Evolutionary conservation across 2,113 vertebrate species (phyloP).

Genomic region (Phainopepla nitens): DNA sequence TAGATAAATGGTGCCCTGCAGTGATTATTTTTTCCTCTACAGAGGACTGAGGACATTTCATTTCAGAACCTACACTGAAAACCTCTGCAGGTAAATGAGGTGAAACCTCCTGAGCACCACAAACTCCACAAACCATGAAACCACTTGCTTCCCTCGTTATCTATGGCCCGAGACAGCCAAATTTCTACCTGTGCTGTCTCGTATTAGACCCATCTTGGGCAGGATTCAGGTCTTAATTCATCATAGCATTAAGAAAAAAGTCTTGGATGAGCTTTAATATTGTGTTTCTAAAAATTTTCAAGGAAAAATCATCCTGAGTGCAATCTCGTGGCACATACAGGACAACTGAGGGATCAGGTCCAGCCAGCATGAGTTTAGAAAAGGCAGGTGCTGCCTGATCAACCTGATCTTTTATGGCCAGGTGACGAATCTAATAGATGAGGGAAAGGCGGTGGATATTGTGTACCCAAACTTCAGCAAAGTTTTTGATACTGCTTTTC

Average conservation of each 20-base stretch:
- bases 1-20: not conserved
- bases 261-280: not conserved
- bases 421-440: not conserved
- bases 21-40: not conserved
- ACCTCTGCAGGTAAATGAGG: not conserved
- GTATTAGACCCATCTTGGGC: rapidly evolving
- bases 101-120: not conserved
- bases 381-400: not conserved
- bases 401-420: not conserved
- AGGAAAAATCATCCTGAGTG: not conserved
- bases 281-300: rapidly evolving
- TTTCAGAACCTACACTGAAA: not conserved
- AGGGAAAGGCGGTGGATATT: not conserved
- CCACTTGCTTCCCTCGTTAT: not conserved
- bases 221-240: not conserved
- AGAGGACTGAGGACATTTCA: not conserved
- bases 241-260: rapidly evolving
- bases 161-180: rapidly evolving
- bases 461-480: not conserved
- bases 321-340: rapidly evolving
- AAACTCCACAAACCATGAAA: rapidly evolving
- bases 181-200: not conserved
- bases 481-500: not conserved
- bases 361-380: not conserved
- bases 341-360: not conserved